Evolutionary conservation across 2,888 invertebrate genomes (phyloP), one percentile per base, ranked within the genome.

Genomic region (Callyntrura guangdongensis): DNA sequence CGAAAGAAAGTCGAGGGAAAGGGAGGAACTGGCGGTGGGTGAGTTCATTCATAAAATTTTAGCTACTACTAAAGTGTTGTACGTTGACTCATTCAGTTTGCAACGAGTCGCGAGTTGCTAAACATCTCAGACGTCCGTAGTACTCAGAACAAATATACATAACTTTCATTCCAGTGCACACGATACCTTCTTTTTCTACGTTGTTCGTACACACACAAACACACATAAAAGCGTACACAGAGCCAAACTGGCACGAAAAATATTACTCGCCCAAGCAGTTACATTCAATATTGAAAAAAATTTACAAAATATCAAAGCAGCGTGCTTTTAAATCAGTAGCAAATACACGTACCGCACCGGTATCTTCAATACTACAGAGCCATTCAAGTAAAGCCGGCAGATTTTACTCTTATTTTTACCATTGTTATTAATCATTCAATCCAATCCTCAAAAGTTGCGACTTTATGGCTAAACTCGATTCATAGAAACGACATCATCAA

Each of bases 41-140:
- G 93, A 93, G 87, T 94, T 93, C 94, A 94, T 94, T 94, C 94
- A 94, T 93, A 93, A 93, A 93, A 92, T 92, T 36, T 93, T 92
- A 91, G 90, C 90, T 91, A 92, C 89, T 92, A 86, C 84, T 64
- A 87, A 79, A 87, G 87, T 86, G 87, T 85, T 92, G 91, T 84
- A 49, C 74, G 89, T 93, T 92, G 92, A 93, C 92, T 93, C 93
- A 93, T 92, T 93, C 93, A 93, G 93, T 93, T 91, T 90, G 89
- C 90, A 91, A 92, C 92, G 77, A 91, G 91, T 91, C 84, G 86
- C 81, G 92, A 91, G 92, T 92, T 91, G 91, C 89, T 89, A 88
- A 90, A 91, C 93, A 93, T 91, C 92, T 89, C 89, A 77, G n/a
- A 81, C 36, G 36, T 47, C n/a, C 45, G n/a, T n/a, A 45, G 36